Evolutionary conservation across 1,140 invertebrate genomes (phyloP), one percentile per base, ranked within the genome.

Genomic region (Samia ricini): DNA sequence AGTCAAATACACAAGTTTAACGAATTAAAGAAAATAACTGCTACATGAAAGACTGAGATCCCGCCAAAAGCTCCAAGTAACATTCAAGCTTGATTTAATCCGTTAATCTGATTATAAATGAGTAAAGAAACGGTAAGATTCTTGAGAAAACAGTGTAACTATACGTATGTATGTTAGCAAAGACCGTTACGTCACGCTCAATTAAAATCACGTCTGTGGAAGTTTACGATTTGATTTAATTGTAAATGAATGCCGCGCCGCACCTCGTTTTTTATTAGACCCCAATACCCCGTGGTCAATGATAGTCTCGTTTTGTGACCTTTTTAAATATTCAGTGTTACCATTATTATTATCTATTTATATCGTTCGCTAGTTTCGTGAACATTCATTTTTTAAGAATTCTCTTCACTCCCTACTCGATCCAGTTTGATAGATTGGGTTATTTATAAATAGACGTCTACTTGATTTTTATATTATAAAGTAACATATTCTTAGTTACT

Each of bases 171-270:
- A 18, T 26, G 21, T 50, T 50, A 59, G 20, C 21, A 24, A 23
- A n/a, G 22, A 66, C 64, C 60, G 64, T 66, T 61, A 57, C 42
- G 58, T 66, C 36, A 50, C 60, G 56, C 48, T 58, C 60, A 66
- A 66, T 61, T 58, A 58, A 54, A 60, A 24, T 21, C 18, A 20
- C 12, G 49, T 48, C 49, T 61, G 51, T 26, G 15, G 36, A n/a
- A 23, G 12, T 19, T 61, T 61, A 65, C 60, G 54, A 51, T 33
- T 42, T 48, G 55, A 48, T 54, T 52, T 49, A 51, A 21, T 48
- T 48, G 33, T 50, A 59, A 56, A 49, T 56, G 60, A 54, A 55
- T 51, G 49, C 52, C 56, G 49, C 33, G 48, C 8, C 48, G 6
- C 48, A 50, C 42, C 19, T 56, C 50, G 33, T 15, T 42, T n/a